These are phyloP conservation scores for Tonatia bakeri DNA, from an alignment of 2,113 vertebrate species.

Conservation along the genomic window DNA sequence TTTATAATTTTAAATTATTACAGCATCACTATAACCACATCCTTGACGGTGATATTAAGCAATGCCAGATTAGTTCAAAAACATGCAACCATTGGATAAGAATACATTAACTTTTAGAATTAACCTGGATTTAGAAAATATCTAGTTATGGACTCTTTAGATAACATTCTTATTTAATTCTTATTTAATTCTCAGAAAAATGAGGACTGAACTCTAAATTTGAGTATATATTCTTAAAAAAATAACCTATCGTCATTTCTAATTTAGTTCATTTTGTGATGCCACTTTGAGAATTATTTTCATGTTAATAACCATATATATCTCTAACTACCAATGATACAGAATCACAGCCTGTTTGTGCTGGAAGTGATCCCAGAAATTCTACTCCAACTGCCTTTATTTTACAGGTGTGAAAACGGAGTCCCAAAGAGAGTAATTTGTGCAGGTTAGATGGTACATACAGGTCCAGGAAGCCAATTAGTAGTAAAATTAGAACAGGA, in stretches of 20 bases:
- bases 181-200: background rate
- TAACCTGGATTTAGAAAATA: background rate
- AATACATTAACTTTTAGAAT: background rate
- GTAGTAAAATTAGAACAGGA: background rate
- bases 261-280: background rate
- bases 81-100: background rate
- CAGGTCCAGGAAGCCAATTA: background rate
- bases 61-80: background rate
- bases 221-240: background rate
- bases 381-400: background rate
- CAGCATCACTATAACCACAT: background rate
- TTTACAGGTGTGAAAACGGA: background rate
- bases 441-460: background rate
- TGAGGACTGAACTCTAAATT: background rate
- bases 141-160: background rate
- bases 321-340: background rate
- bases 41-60: background rate
- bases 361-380: background rate
- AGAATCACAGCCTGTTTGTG: background rate
- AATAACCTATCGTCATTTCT: background rate
- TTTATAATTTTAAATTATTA: conserved; percentile 17
- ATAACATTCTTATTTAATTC: background rate
- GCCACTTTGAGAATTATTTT: background rate
- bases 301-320: background rate
- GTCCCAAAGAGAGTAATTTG: background rate